A percentile compares a stretch with the other conserved stretches of the same genome.
Conservation (phyloP, 2,113 vertebrate genomes). For the Eurypyga helias region DNA sequence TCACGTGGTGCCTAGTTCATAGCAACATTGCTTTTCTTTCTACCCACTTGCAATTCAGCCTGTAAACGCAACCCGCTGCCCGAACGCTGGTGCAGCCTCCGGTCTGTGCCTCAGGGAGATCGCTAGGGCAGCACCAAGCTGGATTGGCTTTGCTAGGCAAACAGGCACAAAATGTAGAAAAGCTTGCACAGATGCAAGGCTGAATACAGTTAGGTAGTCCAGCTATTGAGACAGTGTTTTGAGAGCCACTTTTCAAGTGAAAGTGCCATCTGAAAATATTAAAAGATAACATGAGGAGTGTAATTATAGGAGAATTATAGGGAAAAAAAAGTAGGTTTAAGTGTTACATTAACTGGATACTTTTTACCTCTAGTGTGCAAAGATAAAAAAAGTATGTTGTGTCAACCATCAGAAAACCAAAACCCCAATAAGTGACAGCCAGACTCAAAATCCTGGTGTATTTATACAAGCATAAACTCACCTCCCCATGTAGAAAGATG, state of each 20-base stretch:
- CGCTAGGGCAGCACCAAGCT: not conserved
- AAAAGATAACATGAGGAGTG: not conserved
- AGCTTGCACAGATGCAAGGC: not conserved
- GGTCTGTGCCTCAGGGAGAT: not conserved
- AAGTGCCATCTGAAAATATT: not conserved
- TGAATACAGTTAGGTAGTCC: not conserved
- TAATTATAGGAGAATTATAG: not conserved
- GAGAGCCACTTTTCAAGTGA: not conserved
- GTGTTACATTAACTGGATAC: not conserved
- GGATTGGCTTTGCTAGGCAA: not conserved
- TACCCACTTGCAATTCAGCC: not conserved
- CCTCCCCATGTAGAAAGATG: not conserved
- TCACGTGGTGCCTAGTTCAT: not conserved
- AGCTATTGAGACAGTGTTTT: not conserved
- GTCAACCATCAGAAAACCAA: not conserved
- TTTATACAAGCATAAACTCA: not conserved
- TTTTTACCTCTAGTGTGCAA: not conserved
- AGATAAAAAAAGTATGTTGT: not conserved
- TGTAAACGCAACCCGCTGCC: not conserved
- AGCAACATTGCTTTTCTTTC: not conserved
- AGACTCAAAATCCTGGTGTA: not conserved
- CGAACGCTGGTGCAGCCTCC: accelerated
- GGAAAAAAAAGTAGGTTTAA: not conserved
- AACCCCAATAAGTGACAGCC: not conserved
- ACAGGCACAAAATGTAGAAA: not conserved